Percentiles rank a stretch among this genome's conserved stretches.
Evolutionary conservation across 2,797 vertebrate species (phyloP).

Genomic region (Epinephelus awoara): DNA sequence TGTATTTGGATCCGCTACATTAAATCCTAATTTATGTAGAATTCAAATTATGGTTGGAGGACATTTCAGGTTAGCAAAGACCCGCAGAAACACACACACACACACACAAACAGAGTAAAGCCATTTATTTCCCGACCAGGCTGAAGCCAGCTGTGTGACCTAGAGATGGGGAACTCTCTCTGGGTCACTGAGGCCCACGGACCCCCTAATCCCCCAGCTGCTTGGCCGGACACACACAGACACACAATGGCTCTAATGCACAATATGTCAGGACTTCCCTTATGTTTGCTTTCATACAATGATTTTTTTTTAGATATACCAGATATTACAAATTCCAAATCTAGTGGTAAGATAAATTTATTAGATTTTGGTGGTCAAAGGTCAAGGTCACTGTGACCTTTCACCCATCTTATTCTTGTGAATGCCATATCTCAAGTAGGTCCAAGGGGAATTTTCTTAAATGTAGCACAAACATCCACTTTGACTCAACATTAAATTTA

Average conservation of each 20-base stretch:
- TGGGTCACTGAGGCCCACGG: slow-evolving; percentile 66
- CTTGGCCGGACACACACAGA: slow-evolving; percentile 43
- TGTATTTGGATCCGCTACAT: slow-evolving; percentile 24
- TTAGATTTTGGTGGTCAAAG: too few relatives aligned
- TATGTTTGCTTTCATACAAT: neutral
- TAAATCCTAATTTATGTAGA: slow-evolving; percentile 1
- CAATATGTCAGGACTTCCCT: neutral
- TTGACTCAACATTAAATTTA: too few relatives aligned
- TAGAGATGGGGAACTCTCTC: slow-evolving; percentile 53
- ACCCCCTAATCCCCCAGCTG: slow-evolving; percentile 67
- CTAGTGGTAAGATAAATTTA: too few relatives aligned
- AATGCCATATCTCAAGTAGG: too few relatives aligned
- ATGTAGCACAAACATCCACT: too few relatives aligned
- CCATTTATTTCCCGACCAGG: slow-evolving; percentile 7
- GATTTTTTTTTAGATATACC: neutral
- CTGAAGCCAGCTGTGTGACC: slow-evolving; percentile 76
- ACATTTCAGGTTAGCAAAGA: slow-evolving; percentile 13
- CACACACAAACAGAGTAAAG: neutral
- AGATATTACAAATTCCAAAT: neutral
- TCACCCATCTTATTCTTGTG: too few relatives aligned
- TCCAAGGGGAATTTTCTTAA: too few relatives aligned
- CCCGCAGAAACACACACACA: slow-evolving; percentile 15
- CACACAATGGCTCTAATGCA: slow-evolving; percentile 9
- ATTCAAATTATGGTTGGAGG: slow-evolving; percentile 11
- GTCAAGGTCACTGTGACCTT: too few relatives aligned